These are phyloP conservation scores for Vesta saturnalis DNA, from an alignment of 2,888 invertebrate species.

Conservation along the genomic window DNA sequence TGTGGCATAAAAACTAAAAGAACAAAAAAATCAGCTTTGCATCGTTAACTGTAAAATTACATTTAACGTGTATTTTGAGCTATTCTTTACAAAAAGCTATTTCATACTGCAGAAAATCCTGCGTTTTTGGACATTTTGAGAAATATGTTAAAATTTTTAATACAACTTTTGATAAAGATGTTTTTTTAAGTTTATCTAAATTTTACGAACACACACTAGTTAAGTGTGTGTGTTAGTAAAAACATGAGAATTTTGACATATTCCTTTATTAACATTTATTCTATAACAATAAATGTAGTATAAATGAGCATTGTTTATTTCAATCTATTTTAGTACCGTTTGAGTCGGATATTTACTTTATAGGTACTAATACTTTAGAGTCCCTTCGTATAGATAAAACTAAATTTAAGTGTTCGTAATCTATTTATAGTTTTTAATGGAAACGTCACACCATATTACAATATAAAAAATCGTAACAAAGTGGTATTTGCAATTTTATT, in stretches of 20 bases:
- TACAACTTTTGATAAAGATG: background rate
- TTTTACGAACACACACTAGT: background rate
- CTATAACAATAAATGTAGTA: constrained; percentile 35
- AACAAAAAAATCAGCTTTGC: constrained; percentile 23
- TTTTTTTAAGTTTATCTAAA: background rate
- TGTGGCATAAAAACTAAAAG: background rate
- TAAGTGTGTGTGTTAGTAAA: constrained; percentile 4
- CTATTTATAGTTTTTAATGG: constrained; percentile 18
- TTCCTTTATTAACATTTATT: constrained; percentile 30
- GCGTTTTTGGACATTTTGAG: constrained; percentile 21
- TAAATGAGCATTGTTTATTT: constrained; percentile 31
- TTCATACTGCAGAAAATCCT: constrained; percentile 32
- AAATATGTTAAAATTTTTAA: constrained; percentile 21
- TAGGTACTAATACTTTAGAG: constrained; percentile 21
- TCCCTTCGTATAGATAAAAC: constrained; percentile 17
- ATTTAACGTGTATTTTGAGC: constrained; percentile 36
- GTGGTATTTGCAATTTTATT: constrained; percentile 12
- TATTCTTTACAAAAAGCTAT: constrained; percentile 36
- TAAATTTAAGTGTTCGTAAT: constrained; percentile 11
- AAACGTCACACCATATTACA: constrained; percentile 29
- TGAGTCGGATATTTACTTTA: constrained; percentile 43
- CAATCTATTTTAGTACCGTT: constrained; percentile 36
- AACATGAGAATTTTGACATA: constrained; percentile 24
- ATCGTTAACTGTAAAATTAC: constrained; percentile 34
- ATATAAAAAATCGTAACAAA: constrained; percentile 19